Evolutionary conservation across 35 echinoderm and acorn worm genomes (phyloP).

Genomic region (Apostichopus californicus): DNA sequence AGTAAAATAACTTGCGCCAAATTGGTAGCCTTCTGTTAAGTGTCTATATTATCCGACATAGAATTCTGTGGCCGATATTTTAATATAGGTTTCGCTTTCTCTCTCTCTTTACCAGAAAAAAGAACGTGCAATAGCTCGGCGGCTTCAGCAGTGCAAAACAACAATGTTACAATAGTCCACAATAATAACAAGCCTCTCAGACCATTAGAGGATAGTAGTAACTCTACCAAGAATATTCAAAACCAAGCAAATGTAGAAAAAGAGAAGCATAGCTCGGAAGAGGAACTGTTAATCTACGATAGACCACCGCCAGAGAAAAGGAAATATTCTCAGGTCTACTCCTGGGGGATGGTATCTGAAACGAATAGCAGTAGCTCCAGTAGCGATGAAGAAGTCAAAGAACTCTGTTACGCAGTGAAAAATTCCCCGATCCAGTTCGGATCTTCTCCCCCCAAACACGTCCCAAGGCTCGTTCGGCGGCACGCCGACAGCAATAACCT

Average conservation of each 20-base stretch:
- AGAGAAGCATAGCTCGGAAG: constrained; percentile 88
- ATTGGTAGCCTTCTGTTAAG: no score
- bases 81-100: no score
- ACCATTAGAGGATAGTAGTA: constrained; percentile 83
- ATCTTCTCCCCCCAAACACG: constrained; percentile 82
- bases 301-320: constrained; percentile 81
- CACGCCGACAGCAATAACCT: constrained; percentile 70
- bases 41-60: no score
- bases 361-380: constrained; percentile 64
- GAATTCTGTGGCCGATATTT: no score
- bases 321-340: constrained; percentile 81
- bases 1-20: no score
- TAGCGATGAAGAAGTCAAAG: constrained; percentile 91
- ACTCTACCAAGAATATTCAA: constrained; percentile 83
- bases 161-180: constrained; percentile 40
- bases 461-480: constrained; percentile 67
- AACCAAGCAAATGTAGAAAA: constrained; percentile 54
- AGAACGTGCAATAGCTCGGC: constrained; percentile 76
- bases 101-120: constrained; percentile 57
- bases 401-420: constrained; percentile 68
- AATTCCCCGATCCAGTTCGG: constrained; percentile 76
- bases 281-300: constrained; percentile 75
- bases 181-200: constrained; percentile 63
- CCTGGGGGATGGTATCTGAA: constrained; percentile 59
- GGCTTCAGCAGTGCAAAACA: constrained; percentile 30